phyloP scores from a whole-genome alignment of 2,888 invertebrate species.

The Drosophila eohydei region DNA sequence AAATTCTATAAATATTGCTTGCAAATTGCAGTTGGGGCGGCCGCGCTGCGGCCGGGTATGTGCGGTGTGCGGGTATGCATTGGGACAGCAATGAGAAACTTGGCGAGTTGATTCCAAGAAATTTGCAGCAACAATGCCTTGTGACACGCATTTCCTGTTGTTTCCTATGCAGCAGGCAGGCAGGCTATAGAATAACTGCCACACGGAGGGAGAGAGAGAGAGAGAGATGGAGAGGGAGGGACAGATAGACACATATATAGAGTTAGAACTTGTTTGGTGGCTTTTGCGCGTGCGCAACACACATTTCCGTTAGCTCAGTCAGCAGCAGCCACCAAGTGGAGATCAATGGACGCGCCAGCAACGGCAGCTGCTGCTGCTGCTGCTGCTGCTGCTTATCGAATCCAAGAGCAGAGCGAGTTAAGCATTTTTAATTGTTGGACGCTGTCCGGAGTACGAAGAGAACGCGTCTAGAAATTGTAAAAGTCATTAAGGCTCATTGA shows the following conservation, averaged over 20 bases:
- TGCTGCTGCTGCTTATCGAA: slow-evolving; percentile 55
- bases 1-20: slow-evolving; percentile 62
- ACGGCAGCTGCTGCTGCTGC: not conserved
- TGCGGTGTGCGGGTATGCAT: not conserved
- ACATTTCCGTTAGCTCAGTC: slow-evolving; percentile 56
- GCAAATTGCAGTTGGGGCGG: slow-evolving; percentile 21
- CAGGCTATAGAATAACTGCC: slow-evolving; percentile 38
- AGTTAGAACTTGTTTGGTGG: slow-evolving; percentile 54
- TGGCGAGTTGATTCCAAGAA: slow-evolving; percentile 53
- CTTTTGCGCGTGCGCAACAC: slow-evolving; percentile 65
- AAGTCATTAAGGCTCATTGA: slow-evolving; percentile 77
- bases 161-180: slow-evolving; percentile 10
- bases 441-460: slow-evolving; percentile 8
- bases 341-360: slow-evolving; percentile 56
- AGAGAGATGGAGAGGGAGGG: not conserved
- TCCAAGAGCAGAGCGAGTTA: slow-evolving; percentile 31
- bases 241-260: not conserved
- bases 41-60: slow-evolving; percentile 5
- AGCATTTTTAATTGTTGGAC: slow-evolving; percentile 60
- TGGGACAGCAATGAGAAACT: slow-evolving; percentile 51
- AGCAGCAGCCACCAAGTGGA: slow-evolving; percentile 36
- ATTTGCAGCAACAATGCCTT: slow-evolving; percentile 41
- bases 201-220: not conserved
- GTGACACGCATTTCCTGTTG: slow-evolving; percentile 65
- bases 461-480: slow-evolving; percentile 54